These are phyloP conservation scores for Ornithorhynchus anatinus DNA, from an alignment of 2,113 vertebrate genomes.

Conservation along the genomic window DNA sequence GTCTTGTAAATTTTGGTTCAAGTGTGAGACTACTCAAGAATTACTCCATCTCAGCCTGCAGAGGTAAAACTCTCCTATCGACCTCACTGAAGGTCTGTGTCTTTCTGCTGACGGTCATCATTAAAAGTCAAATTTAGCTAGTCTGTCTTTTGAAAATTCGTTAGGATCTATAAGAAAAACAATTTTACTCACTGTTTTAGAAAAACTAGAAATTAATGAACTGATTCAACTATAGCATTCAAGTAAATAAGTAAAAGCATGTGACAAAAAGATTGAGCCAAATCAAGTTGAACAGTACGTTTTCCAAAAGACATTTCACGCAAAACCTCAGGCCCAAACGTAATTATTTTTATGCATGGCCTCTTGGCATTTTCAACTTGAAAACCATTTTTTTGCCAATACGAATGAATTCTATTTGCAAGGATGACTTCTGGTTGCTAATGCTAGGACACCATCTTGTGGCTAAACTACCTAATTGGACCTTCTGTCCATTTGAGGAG, in stretches of 20 bases:
- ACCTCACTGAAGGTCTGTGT: not conserved
- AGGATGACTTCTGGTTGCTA: conserved; percentile 27
- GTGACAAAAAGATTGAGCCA: conserved; percentile 23
- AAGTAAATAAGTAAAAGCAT: conserved; percentile 41
- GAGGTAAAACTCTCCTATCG: not conserved
- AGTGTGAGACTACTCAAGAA: not conserved
- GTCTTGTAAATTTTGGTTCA: not conserved
- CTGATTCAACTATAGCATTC: conserved; percentile 21
- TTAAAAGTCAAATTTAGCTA: not conserved
- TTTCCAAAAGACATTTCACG: conserved; percentile 16
- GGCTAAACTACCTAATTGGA: conserved; percentile 29
- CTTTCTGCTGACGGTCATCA: not conserved
- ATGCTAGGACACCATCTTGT: conserved; percentile 72
- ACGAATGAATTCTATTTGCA: not conserved
- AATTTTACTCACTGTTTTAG: conserved; percentile 26
- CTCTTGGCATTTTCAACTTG: conserved; percentile 30
- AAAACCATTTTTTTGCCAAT: not conserved
- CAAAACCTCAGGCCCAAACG: not conserved
- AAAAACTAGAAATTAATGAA: conserved; percentile 47
- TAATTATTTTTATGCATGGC: conserved; percentile 37
- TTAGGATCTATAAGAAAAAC: conserved; percentile 30
- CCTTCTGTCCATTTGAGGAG: not conserved
- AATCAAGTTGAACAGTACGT: conserved; percentile 10
- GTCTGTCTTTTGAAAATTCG: conserved; percentile 24
- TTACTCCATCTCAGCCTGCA: not conserved